These are phyloP conservation scores for Columbina picui DNA, from an alignment of 2,113 vertebrate genomes.

Conservation along the genomic window DNA sequence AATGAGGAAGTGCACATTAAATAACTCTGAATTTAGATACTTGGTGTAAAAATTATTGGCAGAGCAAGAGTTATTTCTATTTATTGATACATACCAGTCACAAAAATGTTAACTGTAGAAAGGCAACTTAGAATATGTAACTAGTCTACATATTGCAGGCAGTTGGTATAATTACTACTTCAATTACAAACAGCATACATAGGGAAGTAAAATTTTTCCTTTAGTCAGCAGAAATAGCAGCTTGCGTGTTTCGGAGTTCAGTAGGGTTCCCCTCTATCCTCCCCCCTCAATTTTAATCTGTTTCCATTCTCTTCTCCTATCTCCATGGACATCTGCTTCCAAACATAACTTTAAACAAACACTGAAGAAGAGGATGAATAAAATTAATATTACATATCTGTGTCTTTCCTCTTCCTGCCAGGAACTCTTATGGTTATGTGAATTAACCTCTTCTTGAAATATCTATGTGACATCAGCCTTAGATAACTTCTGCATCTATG, in stretches of 20 bases:
- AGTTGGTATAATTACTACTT: background rate
- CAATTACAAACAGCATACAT: background rate
- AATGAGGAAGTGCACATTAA: background rate
- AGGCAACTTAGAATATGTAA: background rate
- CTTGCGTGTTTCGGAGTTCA: background rate
- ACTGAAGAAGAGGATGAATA: background rate
- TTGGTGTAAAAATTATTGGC: background rate
- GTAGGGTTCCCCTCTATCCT: background rate
- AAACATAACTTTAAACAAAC: conserved; percentile 3
- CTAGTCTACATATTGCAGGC: background rate
- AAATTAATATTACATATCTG: background rate
- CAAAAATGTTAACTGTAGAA: background rate
- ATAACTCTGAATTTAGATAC: background rate
- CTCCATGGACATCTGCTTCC: background rate
- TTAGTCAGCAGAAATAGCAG: background rate
- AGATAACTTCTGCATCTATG: background rate
- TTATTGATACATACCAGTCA: background rate
- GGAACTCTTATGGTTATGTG: background rate
- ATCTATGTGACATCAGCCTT: background rate
- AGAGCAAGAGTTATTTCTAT: background rate
- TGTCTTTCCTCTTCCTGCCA: background rate
- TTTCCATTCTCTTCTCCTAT: background rate
- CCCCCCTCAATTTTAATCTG: background rate
- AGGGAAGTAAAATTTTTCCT: background rate
- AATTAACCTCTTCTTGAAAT: background rate